Evolutionary conservation across 2,797 vertebrate species (phyloP).

Genomic region (Champsocephalus esox): DNA sequence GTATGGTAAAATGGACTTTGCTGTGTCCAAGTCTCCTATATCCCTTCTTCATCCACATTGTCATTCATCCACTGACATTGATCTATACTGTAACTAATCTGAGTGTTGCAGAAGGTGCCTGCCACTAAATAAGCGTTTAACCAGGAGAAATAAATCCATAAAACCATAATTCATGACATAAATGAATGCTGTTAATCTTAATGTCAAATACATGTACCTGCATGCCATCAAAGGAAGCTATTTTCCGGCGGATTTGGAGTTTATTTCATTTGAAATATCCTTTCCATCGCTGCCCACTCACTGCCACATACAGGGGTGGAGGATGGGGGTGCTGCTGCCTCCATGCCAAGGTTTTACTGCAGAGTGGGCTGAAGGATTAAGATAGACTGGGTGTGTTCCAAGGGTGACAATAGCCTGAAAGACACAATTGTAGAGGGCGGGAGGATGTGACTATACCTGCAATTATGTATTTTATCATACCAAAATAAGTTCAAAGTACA

Average conservation of each 20-base stretch:
- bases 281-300: slow-evolving; percentile 75
- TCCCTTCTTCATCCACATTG: slow-evolving; percentile 69
- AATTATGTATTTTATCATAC: slow-evolving; percentile 58
- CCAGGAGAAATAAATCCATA: slow-evolving; percentile 39
- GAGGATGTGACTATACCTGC: slow-evolving; percentile 82
- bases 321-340: slow-evolving; percentile 75
- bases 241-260: slow-evolving; percentile 49
- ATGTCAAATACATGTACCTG: slow-evolving; percentile 59
- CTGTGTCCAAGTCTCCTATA: slow-evolving; percentile 69
- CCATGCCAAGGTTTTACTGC: slow-evolving; percentile 85
- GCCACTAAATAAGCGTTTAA: slow-evolving; percentile 38
- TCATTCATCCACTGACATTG: slow-evolving; percentile 73
- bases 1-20: slow-evolving; percentile 82
- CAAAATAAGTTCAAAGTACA: slow-evolving; percentile 51
- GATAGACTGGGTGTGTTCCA: slow-evolving; percentile 85
- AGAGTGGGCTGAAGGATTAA: slow-evolving; percentile 85
- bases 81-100: slow-evolving; percentile 51
- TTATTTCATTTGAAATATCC: slow-evolving; percentile 66
- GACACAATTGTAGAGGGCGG: slow-evolving; percentile 70
- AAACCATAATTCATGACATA: slow-evolving; percentile 28
- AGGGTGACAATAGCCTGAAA: slow-evolving; percentile 78
- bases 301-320: slow-evolving; percentile 71
- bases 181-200: slow-evolving; percentile 36
- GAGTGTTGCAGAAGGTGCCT: slow-evolving; percentile 60
- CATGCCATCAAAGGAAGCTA: slow-evolving; percentile 45